Percentiles rank a stretch among this genome's conserved stretches.
Conservation (phyloP, 2,797 vertebrate genomes). For the Pterois miles region DNA sequence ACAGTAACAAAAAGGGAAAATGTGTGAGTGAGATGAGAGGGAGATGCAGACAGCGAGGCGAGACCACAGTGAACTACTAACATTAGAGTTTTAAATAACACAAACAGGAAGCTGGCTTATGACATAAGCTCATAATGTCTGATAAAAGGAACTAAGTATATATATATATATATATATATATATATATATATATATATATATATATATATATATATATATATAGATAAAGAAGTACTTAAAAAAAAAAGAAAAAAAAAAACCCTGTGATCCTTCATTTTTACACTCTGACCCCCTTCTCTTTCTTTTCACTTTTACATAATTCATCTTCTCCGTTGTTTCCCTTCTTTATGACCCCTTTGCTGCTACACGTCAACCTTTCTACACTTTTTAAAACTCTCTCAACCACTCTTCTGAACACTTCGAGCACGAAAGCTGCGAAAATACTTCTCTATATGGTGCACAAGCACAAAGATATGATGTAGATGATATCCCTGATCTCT, state of each 20-base stretch:
- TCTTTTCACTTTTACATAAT: not conserved
- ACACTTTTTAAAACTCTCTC: not conserved
- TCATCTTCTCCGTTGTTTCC: not conserved
- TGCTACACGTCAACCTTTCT: slow-evolving; percentile 1
- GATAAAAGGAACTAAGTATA: slow-evolving; percentile 11
- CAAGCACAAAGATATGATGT: not conserved
- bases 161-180: too few species aligned
- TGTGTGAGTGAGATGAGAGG: not conserved
- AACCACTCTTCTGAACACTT: not conserved
- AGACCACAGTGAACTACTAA: slow-evolving; percentile 12
- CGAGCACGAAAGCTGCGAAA: not conserved
- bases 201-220: too few species aligned
- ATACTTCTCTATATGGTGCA: not conserved
- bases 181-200: too few species aligned
- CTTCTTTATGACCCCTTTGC: not conserved
- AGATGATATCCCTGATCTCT: slow-evolving; percentile 2
- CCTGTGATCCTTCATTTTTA: slow-evolving; percentile 20
- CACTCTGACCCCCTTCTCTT: not conserved
- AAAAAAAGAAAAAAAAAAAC: too few species aligned
- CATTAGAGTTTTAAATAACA: slow-evolving; percentile 19
- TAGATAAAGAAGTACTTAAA: too few species aligned
- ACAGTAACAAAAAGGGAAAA: slow-evolving; percentile 11
- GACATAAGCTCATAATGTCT: slow-evolving; percentile 3
- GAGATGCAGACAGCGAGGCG: not conserved
- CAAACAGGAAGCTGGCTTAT: not conserved